Conservation (phyloP, 2,113 vertebrate species). For the Malurus melanocephalus region DNA sequence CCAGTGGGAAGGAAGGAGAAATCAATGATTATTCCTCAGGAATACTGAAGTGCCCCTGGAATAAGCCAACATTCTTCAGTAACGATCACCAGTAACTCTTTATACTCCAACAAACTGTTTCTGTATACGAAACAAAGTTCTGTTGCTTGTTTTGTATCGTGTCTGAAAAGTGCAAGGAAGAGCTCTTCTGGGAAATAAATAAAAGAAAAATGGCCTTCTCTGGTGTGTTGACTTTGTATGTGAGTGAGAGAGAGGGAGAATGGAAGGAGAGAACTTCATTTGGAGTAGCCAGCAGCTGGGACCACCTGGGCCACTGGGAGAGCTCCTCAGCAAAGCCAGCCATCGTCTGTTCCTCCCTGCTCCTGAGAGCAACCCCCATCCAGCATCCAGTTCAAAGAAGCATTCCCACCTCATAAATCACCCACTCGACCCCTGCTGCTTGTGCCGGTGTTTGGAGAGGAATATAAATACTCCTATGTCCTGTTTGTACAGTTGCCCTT, state of each 20-base stretch:
- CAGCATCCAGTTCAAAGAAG: not conserved
- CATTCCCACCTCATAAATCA: slow-evolving; percentile 27
- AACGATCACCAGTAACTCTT: slow-evolving; percentile 58
- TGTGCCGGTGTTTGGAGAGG: slow-evolving; percentile 21
- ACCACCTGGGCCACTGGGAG: slow-evolving; percentile 16
- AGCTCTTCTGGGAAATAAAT: slow-evolving; percentile 74
- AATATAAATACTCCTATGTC: slow-evolving; percentile 33
- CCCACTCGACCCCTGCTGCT: slow-evolving; percentile 10
- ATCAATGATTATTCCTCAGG: slow-evolving; percentile 66
- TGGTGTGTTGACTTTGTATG: slow-evolving; percentile 33
- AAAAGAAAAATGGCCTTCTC: slow-evolving; percentile 55
- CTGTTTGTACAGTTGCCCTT: slow-evolving; percentile 23
- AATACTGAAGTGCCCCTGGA: slow-evolving; percentile 68
- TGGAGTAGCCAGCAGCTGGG: slow-evolving; percentile 34
- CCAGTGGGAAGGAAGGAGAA: slow-evolving; percentile 63
- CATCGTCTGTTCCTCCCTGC: not conserved
- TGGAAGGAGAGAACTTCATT: not conserved
- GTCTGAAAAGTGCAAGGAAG: slow-evolving; percentile 65
- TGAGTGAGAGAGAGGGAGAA: slow-evolving; percentile 3
- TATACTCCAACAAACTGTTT: slow-evolving; percentile 66
- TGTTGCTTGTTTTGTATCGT: slow-evolving; percentile 76
- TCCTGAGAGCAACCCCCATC: not conserved
- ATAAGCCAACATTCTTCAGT: slow-evolving; percentile 57
- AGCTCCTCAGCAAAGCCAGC: slow-evolving; percentile 4
- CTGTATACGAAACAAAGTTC: slow-evolving; percentile 62